phyloP scores from a whole-genome alignment of 2,888 invertebrate species.

The Timandra comae region DNA sequence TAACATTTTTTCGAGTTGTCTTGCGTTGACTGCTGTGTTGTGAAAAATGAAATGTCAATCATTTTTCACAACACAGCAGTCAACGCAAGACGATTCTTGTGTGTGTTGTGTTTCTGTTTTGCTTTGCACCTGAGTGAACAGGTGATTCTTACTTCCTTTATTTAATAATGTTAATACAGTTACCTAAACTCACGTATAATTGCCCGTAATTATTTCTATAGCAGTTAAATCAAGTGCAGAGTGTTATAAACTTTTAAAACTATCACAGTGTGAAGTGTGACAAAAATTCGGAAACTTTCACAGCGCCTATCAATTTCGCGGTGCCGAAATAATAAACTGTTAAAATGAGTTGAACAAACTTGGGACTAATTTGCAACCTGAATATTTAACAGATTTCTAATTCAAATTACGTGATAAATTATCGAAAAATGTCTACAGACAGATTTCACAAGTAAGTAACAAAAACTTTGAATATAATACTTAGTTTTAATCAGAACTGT shows the following conservation, averaged over 20 bases:
- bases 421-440: slow-evolving; percentile 74
- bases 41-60: no score
- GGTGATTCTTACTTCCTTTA: slow-evolving; percentile 2
- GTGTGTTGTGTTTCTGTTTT: no score
- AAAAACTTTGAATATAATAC: no score
- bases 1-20: no score
- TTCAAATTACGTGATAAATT: slow-evolving; percentile 14
- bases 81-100: no score
- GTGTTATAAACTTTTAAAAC: no score
- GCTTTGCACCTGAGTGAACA: slow-evolving; percentile 13
- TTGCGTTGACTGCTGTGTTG: no score
- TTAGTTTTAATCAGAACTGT: no score
- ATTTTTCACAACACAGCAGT: no score
- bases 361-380: slow-evolving; percentile 12
- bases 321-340: slow-evolving; percentile 41
- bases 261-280: slow-evolving; percentile 39
- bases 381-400: slow-evolving; percentile 15
- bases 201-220: no score
- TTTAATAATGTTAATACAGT: slow-evolving; percentile 3
- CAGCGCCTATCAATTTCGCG: slow-evolving; percentile 49
- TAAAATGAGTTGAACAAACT: slow-evolving; percentile 67
- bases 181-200: no score
- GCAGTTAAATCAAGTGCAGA: no score
- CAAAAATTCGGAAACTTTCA: slow-evolving; percentile 56
- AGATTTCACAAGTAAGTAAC: slow-evolving; percentile 80